Evolutionary conservation across 2,888 invertebrate genomes (phyloP).

Genomic region (Athripsodes cinereus): DNA sequence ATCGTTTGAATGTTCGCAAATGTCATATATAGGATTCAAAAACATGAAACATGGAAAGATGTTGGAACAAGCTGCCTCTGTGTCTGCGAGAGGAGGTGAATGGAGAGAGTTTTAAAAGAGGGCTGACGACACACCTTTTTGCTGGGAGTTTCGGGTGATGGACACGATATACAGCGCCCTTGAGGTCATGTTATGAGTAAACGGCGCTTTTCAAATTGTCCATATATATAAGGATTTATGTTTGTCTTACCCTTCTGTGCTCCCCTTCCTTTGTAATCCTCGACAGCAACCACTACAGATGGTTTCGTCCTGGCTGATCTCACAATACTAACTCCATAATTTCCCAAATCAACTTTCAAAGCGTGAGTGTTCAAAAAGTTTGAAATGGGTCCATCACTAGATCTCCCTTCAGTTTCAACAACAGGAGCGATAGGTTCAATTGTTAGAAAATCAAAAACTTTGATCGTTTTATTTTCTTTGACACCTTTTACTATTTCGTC

Average conservation of each 20-base stretch:
- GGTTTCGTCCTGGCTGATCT: slow-evolving; percentile 45
- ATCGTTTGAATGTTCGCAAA: too few relatives aligned
- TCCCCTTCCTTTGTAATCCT: slow-evolving; percentile 33
- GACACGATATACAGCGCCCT: too few relatives aligned
- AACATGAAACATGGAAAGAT: too few relatives aligned
- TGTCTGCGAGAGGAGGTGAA: too few relatives aligned
- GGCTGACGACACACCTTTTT: too few relatives aligned
- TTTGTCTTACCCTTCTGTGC: not conserved
- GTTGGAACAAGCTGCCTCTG: too few relatives aligned
- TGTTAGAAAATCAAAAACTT: slow-evolving; percentile 49
- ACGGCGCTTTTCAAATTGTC: too few relatives aligned
- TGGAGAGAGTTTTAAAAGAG: too few relatives aligned
- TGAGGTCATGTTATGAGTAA: too few relatives aligned
- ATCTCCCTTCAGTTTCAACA: slow-evolving; percentile 37
- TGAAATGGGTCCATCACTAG: slow-evolving; percentile 38
- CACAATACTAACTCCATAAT: slow-evolving; percentile 47
- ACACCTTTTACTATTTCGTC: slow-evolving; percentile 48
- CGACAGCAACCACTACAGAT: slow-evolving; percentile 45
- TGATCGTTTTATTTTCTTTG: slow-evolving; percentile 47
- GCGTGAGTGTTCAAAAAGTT: slow-evolving; percentile 48
- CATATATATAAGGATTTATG: too few relatives aligned
- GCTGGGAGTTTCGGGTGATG: too few relatives aligned
- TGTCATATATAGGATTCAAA: too few relatives aligned
- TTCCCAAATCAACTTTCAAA: slow-evolving; percentile 50
- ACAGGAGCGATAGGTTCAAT: slow-evolving; percentile 44